Percentiles rank a stretch among this genome's conserved stretches.
These are phyloP conservation scores for Chrysolina americana DNA, from an alignment of 2,888 invertebrate species.

Conservation along the genomic window DNA sequence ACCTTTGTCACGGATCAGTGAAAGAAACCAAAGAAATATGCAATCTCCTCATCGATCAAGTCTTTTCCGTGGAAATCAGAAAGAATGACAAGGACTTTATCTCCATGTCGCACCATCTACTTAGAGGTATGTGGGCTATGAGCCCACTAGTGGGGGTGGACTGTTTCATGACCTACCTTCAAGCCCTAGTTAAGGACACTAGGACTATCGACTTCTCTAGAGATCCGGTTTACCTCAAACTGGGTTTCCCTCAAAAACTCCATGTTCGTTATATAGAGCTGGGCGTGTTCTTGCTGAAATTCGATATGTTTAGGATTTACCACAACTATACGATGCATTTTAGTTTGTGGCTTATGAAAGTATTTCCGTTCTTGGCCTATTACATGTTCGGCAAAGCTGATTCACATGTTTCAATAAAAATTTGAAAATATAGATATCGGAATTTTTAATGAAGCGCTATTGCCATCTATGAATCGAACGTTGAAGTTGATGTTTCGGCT, in stretches of 20 bases:
- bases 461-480: no score
- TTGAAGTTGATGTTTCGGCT: no score
- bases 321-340: constrained; percentile 76
- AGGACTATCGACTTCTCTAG: constrained; percentile 29
- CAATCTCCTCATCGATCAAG: constrained; percentile 73
- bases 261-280: neutral
- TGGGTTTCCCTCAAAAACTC: neutral
- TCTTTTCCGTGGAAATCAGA: constrained; percentile 76
- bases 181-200: constrained; percentile 50
- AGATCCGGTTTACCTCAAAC: neutral
- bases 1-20: constrained; percentile 77
- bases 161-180: constrained; percentile 71
- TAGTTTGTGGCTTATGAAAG: constrained; percentile 76
- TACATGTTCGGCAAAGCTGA: constrained; percentile 57
- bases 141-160: constrained; percentile 75
- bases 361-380: constrained; percentile 81
- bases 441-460: no score
- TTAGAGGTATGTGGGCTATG: constrained; percentile 80
- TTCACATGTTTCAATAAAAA: constrained; percentile 17
- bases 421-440: neutral
- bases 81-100: constrained; percentile 76
- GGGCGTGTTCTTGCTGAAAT: constrained; percentile 47
- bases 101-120: constrained; percentile 75
- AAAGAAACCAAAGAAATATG: constrained; percentile 77
- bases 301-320: constrained; percentile 73